Conservation (phyloP, 92 coral and sea anemone genomes). For the Paragorgia papillata region DNA sequence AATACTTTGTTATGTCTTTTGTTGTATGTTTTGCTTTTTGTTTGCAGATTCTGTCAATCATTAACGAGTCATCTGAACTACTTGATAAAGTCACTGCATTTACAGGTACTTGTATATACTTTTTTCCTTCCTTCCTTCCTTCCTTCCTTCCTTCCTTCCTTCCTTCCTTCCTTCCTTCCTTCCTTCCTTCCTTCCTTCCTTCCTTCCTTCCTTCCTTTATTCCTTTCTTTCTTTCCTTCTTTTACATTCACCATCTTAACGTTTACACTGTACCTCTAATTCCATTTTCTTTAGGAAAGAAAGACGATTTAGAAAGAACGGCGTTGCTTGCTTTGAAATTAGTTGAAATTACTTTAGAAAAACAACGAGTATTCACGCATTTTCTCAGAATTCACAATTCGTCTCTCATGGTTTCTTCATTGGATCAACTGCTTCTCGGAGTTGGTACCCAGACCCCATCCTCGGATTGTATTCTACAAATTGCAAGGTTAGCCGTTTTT, state of each 20-base stretch:
- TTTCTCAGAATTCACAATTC: constrained; percentile 78
- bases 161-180: no score
- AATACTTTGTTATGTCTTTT: no score
- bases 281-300: constrained; percentile 60
- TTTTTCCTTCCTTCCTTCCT: constrained; percentile 1
- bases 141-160: neutral
- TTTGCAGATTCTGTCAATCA: constrained; percentile 89
- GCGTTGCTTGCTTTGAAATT: constrained; percentile 78
- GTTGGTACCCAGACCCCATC: constrained; percentile 76
- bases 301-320: constrained; percentile 77
- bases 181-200: neutral
- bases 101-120: constrained; percentile 68
- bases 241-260: no score
- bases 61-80: constrained; percentile 69
- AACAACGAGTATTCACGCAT: constrained; percentile 81
- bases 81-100: constrained; percentile 73
- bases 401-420: constrained; percentile 71
- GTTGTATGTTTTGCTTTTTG: no score
- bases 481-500: constrained; percentile 65
- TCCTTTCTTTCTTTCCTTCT: neutral
- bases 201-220: neutral
- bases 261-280: neutral
- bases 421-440: constrained; percentile 82
- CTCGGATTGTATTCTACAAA: constrained; percentile 82
- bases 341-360: constrained; percentile 87